A percentile compares a stretch with the other conserved stretches of the same genome.
Evolutionary conservation across 2,797 vertebrate genomes (phyloP).

Genomic region (Knipowitschia caucasica): DNA sequence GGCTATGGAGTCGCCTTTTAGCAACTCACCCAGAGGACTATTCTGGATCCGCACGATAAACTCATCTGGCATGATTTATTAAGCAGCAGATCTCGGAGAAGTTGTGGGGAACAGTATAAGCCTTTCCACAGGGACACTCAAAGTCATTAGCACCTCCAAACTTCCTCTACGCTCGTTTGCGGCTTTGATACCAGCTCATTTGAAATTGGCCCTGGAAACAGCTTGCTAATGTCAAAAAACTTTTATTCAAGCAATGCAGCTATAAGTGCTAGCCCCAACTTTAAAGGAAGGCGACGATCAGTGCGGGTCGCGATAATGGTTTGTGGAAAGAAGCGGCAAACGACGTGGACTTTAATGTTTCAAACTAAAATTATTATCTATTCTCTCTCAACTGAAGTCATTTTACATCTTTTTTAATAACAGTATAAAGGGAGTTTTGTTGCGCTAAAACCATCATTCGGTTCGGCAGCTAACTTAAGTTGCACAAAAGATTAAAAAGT

Average conservation of each 20-base stretch:
- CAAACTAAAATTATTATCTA: constrained; percentile 34
- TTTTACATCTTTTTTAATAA: background rate
- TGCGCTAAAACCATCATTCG: no score
- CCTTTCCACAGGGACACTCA: constrained; percentile 77
- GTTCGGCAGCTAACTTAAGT: no score
- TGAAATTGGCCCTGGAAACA: constrained; percentile 66
- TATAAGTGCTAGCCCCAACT: constrained; percentile 39
- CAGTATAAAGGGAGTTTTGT: no score
- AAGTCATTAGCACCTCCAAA: constrained; percentile 81
- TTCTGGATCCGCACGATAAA: constrained; percentile 83
- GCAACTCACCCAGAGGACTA: constrained; percentile 78
- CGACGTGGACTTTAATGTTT: constrained; percentile 37
- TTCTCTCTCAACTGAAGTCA: constrained; percentile 40
- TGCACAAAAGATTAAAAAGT: no score
- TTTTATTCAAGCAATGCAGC: constrained; percentile 41
- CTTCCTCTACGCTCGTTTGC: constrained; percentile 73
- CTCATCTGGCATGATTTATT: constrained; percentile 87
- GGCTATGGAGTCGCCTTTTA: no score
- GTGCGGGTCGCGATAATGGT: constrained; percentile 43
- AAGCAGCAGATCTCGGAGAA: constrained; percentile 72
- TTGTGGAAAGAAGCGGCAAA: constrained; percentile 34
- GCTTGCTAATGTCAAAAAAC: constrained; percentile 51
- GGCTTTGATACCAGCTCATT: constrained; percentile 72
- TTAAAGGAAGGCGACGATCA: constrained; percentile 28
- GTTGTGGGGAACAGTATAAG: constrained; percentile 63